Evolutionary conservation across 2,113 vertebrate genomes (phyloP), one percentile per base, ranked within the genome.

Genomic region (Salvelinus sp.): DNA sequence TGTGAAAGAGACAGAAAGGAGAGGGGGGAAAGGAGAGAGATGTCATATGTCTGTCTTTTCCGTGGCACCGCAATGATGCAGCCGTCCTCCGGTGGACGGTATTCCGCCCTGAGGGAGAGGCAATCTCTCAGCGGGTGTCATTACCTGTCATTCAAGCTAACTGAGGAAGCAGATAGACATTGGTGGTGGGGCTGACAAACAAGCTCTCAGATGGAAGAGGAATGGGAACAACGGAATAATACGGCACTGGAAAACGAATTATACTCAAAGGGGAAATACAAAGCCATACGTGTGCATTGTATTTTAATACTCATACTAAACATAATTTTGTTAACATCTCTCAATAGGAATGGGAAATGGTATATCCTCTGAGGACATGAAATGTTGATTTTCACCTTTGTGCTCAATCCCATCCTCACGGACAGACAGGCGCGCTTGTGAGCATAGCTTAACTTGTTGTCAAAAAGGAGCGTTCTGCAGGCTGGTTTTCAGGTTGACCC

Each of bases 91-190:
- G 23, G 30, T 72, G 72, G 76, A 67, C 72, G 47, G 67, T 66
- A 71, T 72, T 71, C 65, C 58, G 73, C 64, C 63, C 22, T 60
- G 78, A 76, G 76, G 73, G 76, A 75, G 50, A 81, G 74, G 30
- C 79, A 80, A 77, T 71, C 82, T 84, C 82, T 77, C 82, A 77
- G 76, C 58, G 78, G 82, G 68, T 77, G 78, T 87, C 81, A 85
- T 83, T 85, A 81, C 80, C 79, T 80, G 81, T 81, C 78, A 83
- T 76, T 87, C 80, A 81, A 72, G 68, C 67, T 85, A 82, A 82
- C 72, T 50, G 58, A 76, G 38, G 25, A 58, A 69, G 27, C 33
- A 64, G 71, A 54, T 69, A 63, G 77, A 75, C 58, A 47, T 78
- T 18, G 12, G 50, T 1, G 50, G 50, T 54, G 16, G 50, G 14